These are phyloP conservation scores for Sebastiscus albofasciatus DNA, from an alignment of 2,797 vertebrate species.

Conservation along the genomic window DNA sequence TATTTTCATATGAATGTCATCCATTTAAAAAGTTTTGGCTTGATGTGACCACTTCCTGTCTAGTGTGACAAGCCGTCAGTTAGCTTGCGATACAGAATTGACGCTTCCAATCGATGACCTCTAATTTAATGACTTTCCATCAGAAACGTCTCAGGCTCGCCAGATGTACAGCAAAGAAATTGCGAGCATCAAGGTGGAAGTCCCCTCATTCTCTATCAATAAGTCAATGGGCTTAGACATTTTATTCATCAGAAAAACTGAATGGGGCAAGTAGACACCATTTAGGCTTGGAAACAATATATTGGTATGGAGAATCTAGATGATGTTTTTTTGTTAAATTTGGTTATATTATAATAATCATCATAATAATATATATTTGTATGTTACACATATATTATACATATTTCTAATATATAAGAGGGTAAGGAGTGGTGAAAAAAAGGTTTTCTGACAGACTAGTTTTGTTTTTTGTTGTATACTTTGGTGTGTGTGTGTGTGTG, in stretches of 20 bases:
- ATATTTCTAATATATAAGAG: neutral
- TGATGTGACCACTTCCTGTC: neutral
- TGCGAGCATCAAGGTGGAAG: neutral
- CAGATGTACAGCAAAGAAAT: neutral
- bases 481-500: too few species aligned
- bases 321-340: neutral
- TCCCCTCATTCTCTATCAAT: neutral
- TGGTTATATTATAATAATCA: neutral
- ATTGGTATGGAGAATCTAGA: neutral
- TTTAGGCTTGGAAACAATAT: neutral
- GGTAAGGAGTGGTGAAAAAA: neutral
- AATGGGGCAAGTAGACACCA: neutral
- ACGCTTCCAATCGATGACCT: neutral
- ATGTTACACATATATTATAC: neutral
- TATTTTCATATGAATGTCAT: neutral
- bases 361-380: neutral
- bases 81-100: neutral
- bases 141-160: neutral
- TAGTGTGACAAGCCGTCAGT: neutral
- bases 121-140: neutral
- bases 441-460: neutral
- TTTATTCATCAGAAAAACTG: neutral
- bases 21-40: neutral
- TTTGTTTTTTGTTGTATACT: neutral
- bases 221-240: neutral